Percentiles rank a stretch among this genome's conserved stretches.
phyloP scores from a whole-genome alignment of 2,113 vertebrate species.

The Drymodes brunneopygia region DNA sequence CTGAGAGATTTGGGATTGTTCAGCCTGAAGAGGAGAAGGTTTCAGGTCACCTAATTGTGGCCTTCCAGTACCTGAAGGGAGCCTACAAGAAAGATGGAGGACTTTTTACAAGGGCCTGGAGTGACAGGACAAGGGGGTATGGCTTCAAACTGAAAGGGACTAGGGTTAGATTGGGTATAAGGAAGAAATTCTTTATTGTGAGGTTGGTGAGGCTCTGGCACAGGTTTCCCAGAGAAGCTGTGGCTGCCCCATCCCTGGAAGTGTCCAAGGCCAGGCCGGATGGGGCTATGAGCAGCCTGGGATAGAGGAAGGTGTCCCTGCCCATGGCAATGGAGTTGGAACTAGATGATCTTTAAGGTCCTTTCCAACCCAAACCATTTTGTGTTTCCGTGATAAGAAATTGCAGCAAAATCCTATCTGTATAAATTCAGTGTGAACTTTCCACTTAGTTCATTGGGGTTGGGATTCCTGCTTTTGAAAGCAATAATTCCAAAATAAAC shows the following conservation, averaged over 20 bases:
- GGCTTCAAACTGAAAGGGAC: not conserved
- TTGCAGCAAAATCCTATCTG: not conserved
- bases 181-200: not conserved
- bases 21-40: not conserved
- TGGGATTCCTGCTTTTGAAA: not conserved
- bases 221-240: not conserved
- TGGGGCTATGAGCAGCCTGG: not conserved
- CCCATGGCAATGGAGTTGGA: not conserved
- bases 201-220: not conserved
- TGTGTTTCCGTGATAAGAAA: not conserved
- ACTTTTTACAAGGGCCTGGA: not conserved
- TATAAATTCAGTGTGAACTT: not conserved
- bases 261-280: not conserved
- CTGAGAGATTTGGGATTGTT: not conserved
- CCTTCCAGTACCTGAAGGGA: not conserved
- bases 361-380: not conserved
- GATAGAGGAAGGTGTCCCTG: not conserved
- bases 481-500: not conserved
- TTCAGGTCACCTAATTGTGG: not conserved
- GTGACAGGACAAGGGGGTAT: not conserved
- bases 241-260: not conserved
- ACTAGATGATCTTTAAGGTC: not conserved
- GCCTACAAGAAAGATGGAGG: not conserved
- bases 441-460: not conserved
- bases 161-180: not conserved